These are phyloP conservation scores for Psilopsiagon aurifrons DNA, from an alignment of 2,113 vertebrate genomes.

Conservation along the genomic window DNA sequence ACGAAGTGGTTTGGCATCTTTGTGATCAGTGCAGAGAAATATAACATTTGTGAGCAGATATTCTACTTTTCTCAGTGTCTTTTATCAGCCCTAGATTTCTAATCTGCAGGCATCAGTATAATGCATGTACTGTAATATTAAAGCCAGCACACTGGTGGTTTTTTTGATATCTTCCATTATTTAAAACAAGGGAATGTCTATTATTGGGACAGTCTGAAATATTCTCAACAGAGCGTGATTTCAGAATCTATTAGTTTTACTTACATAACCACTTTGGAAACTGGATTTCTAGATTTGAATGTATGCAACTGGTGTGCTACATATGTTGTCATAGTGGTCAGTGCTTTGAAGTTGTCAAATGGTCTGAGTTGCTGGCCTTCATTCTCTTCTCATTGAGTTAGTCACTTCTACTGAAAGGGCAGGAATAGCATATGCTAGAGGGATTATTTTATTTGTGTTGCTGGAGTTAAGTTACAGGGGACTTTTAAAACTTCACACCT, in stretches of 20 bases:
- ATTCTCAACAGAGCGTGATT: neutral
- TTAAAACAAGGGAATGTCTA: neutral
- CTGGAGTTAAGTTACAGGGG: neutral
- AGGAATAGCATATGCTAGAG: neutral
- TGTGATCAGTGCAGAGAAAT: constrained; percentile 39
- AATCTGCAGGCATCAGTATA: constrained; percentile 10
- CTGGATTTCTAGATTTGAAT: neutral
- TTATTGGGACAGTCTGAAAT: neutral
- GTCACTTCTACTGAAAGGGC: constrained; percentile 29
- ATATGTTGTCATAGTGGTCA: neutral
- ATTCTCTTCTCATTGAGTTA: neutral
- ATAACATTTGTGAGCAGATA: neutral
- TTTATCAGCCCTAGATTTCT: neutral
- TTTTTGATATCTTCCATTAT: neutral
- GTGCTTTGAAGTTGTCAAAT: constrained; percentile 44
- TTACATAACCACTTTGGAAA: neutral
- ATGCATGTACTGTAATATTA: neutral
- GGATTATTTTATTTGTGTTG: constrained; percentile 5
- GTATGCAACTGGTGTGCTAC: neutral
- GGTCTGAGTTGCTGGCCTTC: neutral
- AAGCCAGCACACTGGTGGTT: neutral
- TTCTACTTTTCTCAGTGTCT: neutral
- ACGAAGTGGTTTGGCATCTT: constrained; percentile 33
- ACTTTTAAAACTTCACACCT: constrained; percentile 32
- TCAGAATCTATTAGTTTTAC: neutral